These are phyloP conservation scores for Oenanthe melanoleuca DNA, from an alignment of 2,113 vertebrate genomes.

Conservation along the genomic window DNA sequence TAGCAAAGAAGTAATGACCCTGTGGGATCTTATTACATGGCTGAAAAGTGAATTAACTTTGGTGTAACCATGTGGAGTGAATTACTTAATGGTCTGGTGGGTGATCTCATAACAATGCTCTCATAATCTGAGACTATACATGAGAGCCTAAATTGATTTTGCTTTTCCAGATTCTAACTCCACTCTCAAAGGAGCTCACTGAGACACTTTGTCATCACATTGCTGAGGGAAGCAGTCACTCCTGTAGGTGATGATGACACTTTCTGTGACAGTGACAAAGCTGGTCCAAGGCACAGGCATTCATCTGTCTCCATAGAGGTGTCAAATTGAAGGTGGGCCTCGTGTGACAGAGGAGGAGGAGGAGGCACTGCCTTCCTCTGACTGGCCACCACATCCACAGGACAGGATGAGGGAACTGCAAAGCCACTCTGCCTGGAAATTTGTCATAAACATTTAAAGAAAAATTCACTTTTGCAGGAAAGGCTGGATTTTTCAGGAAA, in stretches of 20 bases:
- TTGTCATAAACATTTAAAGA: not conserved
- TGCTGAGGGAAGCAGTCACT: not conserved
- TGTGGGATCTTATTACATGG: slow-evolving; percentile 51
- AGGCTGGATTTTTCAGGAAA: not conserved
- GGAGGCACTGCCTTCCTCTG: not conserved
- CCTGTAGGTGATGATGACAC: not conserved
- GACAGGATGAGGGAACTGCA: not conserved
- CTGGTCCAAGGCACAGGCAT: not conserved
- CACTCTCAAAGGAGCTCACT: not conserved
- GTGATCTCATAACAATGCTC: slow-evolving; percentile 51
- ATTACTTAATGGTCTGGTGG: slow-evolving; percentile 47
- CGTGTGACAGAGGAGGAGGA: not conserved
- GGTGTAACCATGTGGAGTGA: slow-evolving; percentile 25
- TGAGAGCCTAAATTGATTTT: slow-evolving; percentile 8
- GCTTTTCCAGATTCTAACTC: not conserved
- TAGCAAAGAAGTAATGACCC: slow-evolving; percentile 50
- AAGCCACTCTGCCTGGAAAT: not conserved
- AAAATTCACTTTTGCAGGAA: not conserved
- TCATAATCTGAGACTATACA: not conserved
- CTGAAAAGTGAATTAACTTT: slow-evolving; percentile 65
- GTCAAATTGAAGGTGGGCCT: not conserved
- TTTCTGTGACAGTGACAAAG: not conserved
- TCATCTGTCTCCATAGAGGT: fast-evolving
- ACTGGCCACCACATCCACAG: not conserved
- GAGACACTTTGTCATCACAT: not conserved